A percentile compares a stretch with the other conserved stretches of the same genome.
Evolutionary conservation across 1,140 invertebrate species (phyloP).

Genomic region (Pantala flavescens): DNA sequence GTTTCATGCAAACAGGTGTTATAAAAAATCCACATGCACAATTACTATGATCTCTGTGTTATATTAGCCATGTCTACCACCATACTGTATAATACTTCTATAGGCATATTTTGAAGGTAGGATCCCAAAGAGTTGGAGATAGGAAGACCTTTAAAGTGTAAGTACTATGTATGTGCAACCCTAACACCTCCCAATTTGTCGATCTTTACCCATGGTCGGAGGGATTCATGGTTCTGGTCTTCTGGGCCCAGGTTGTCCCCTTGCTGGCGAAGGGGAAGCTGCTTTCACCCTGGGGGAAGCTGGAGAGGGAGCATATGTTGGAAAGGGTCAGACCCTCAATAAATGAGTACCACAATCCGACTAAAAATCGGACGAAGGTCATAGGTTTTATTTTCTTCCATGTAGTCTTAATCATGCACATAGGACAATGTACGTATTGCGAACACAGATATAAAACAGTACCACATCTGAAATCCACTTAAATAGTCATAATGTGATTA

Average conservation of each 20-base stretch:
- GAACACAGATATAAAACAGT: too few species aligned
- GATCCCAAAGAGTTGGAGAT: background rate
- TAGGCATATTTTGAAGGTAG: background rate
- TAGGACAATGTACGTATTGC: too few species aligned
- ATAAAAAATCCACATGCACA: background rate
- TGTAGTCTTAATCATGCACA: too few species aligned
- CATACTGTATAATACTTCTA: background rate
- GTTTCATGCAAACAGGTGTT: background rate
- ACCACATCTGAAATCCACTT: too few species aligned
- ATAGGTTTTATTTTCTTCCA: too few species aligned
- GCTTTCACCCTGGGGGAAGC: background rate
- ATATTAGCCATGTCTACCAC: background rate
- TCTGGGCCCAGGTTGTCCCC: background rate
- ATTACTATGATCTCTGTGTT: background rate
- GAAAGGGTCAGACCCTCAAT: background rate
- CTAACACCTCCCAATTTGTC: background rate
- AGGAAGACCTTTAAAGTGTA: background rate
- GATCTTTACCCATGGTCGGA: conserved; percentile 4
- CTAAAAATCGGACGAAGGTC: background rate
- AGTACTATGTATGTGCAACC: background rate
- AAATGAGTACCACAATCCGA: background rate
- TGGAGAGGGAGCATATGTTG: background rate
- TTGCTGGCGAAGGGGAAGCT: background rate
- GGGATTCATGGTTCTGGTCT: background rate
- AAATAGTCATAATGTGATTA: too few species aligned